These are phyloP conservation scores for Coccyzus lansbergi DNA, from an alignment of 2,797 vertebrate genomes.

Conservation along the genomic window DNA sequence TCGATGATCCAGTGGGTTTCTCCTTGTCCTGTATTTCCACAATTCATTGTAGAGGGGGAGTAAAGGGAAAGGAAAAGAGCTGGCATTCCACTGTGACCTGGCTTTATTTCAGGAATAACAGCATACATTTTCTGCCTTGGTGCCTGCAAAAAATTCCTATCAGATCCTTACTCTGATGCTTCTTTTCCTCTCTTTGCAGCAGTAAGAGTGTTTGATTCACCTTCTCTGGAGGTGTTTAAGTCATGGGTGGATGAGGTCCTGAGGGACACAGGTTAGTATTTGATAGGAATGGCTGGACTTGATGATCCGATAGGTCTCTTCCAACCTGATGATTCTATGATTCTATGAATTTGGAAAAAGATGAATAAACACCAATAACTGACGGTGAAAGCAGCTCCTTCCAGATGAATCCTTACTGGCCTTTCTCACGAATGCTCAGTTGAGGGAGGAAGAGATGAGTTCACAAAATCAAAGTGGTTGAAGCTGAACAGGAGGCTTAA, in stretches of 20 bases:
- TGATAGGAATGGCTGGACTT: too few relatives aligned
- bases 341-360: background rate
- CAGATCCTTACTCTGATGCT: background rate
- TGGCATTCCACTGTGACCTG: background rate
- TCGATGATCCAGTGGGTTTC: too few relatives aligned
- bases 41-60: background rate
- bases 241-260: too few relatives aligned
- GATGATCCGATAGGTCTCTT: too few relatives aligned
- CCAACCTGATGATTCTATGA: too few relatives aligned
- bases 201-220: too few relatives aligned
- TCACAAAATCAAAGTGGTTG: background rate
- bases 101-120: slow-evolving; percentile 1
- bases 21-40: background rate
- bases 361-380: background rate
- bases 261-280: too few relatives aligned
- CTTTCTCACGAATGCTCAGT: background rate
- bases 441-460: background rate
- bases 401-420: background rate
- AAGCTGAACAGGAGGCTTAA: background rate
- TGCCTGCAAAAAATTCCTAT: background rate
- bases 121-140: slow-evolving; percentile 17
- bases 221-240: too few relatives aligned
- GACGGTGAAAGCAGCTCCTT: background rate
- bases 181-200: background rate
- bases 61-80: background rate